Evolutionary conservation across 2,797 vertebrate species (phyloP).

Genomic region (Cuculus canorus): DNA sequence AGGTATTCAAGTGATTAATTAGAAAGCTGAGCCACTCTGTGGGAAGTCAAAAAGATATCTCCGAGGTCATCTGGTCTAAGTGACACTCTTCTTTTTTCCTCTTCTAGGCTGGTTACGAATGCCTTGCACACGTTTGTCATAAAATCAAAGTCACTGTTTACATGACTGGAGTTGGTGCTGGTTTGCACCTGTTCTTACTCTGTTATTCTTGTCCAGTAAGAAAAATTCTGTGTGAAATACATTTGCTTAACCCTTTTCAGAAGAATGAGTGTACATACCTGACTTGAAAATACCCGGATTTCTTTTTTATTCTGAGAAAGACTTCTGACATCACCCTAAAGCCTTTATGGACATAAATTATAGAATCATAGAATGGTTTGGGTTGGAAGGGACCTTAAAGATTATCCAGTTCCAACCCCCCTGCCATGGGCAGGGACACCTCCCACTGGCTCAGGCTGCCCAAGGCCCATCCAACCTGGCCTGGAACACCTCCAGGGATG

Average conservation of each 20-base stretch:
- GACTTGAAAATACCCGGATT: background rate
- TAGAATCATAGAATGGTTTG: too few relatives aligned
- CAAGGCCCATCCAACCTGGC: too few relatives aligned
- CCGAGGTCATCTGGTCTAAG: background rate
- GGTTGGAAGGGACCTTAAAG: too few relatives aligned
- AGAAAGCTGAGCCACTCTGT: background rate
- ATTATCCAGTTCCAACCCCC: too few relatives aligned
- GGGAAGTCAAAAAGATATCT: background rate
- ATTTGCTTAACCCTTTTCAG: background rate
- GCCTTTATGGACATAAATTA: background rate
- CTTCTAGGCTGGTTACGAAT: background rate
- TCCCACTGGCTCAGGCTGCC: too few relatives aligned
- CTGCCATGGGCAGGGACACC: too few relatives aligned
- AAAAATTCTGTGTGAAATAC: background rate
- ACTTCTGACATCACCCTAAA: background rate
- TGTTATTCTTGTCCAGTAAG: background rate
- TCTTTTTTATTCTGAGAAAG: background rate
- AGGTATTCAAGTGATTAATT: background rate
- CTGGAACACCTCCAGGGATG: too few relatives aligned
- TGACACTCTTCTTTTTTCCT: background rate
- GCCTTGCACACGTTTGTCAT: conserved; percentile 1
- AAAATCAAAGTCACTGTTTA: background rate
- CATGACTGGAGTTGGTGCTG: background rate
- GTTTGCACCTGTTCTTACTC: conserved; percentile 13
- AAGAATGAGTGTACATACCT: background rate